Base-by-base conservation (phyloP, 35 echinoderm and acorn worm genomes). In the Heliocidaris tuberculata region DNA sequence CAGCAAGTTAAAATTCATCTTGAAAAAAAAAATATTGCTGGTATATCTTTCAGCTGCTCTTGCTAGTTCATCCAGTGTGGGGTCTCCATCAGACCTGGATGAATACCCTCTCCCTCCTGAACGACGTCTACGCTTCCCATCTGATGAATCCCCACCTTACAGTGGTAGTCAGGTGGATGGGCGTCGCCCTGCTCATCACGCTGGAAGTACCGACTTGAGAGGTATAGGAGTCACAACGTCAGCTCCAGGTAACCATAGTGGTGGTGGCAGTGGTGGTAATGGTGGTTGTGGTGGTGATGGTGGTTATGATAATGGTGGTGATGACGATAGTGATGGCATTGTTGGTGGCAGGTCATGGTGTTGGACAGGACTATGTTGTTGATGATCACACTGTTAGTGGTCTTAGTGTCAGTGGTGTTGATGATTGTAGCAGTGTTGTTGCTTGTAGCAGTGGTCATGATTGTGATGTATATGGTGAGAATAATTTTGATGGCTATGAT, bases 41-140 rank as follows among this genome's bases (percentile, higher is more conserved):
- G 52, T 56, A 56, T 12, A 5, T 78, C 13, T 59, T 59, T 31
- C 91, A 93, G 91, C 91, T 49, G 50, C 91, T 93, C 17, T 93
- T 93, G 48, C 30, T 3, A 93, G 48, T 48, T 54, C 91, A 5
- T 59, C 91, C 9, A 93, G 48, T 13, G 29, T 52, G 4, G 50
- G 47, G 50, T 49, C 47, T 31, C 91, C 50, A 16, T n/a, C 91
- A 19, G 91, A 93, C 48, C 10, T 93, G n/a, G 50, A 49, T n/a
- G 48, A 93, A 6, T 93, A 59, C n/a, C 50, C 91, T n/a, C 48
- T 52, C n/a, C 91, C 91, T 30, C 48, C 29, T 56, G 91, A 93
- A 29, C 31, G 87, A 89, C 87, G 87, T 31, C 91, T 93, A 4
- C 91, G 91, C 4, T 93, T 93, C 91, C 91, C 50, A 11, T 93